Base-by-base conservation (phyloP, 2,113 vertebrate genomes). In the Pongo abelii region DNA sequence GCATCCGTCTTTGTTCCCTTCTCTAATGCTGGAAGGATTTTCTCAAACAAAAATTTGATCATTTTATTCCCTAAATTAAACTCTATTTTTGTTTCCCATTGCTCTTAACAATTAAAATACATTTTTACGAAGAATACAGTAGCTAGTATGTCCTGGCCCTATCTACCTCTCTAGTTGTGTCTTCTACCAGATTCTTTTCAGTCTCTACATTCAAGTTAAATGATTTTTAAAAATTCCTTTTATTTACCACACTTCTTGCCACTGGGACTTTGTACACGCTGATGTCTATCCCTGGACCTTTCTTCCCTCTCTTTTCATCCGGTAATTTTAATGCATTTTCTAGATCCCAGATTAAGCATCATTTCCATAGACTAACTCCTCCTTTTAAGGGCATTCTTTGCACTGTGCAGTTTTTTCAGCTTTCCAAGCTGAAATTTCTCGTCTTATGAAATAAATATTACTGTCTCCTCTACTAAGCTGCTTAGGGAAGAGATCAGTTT, bases 361-460 rank as follows among this genome's bases (percentile, higher is more conserved):
- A 52, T 48, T 96, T 94, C n/a, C 43, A 30, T 12, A 88, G 84
- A 85, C 38, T 84, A 77, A 92, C 7, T 61, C 30, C 35, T 77
- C 17, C 32, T 87, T 87, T 89, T 59, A 81, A 17, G 75, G 84
- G 30, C 18, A 46, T 57, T 75, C 30, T 91, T 93, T 94, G 67
- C 50, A 69, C 40, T 72, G 22, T 67, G 32, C 90, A 87, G 52
- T 40, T 84, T 92, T 64, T 93, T 87, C 46, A 92, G 48, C 96
- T 91, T 93, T 79, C 74, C 93, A 93, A 93, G 69, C 48, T 90
- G n/a, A 89, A 87, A 84, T 95, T 96, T 93, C 70, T 96, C 80
- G 40, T 87, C 17, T 91, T 90, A 40, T 78, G 30, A 97, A 91
- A 40, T 77, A 67, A 95, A 72, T 94, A 81, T 92, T 91, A 84